Evolutionary conservation across 2,888 invertebrate species (phyloP), one percentile per base, ranked within the genome.

Genomic region (Pseudolycoriella hygida): DNA sequence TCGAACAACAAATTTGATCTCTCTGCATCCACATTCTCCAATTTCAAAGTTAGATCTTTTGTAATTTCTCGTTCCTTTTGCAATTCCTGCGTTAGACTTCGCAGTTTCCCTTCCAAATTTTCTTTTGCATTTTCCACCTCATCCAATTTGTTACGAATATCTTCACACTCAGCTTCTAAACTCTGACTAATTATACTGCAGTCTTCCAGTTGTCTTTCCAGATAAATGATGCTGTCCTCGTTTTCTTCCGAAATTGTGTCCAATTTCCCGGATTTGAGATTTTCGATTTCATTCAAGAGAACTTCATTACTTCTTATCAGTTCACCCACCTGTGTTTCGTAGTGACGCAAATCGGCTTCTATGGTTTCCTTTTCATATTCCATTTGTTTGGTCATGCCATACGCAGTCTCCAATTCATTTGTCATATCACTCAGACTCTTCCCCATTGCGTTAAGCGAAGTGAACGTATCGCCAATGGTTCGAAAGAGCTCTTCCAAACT

Each of bases 221-320:
- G 57, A 53, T 74, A 69, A 0, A 70, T 65, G 49, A 78, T 61
- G 50, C 74, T 77, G 53, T 80, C 80, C 64, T 80, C 80, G 54
- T 80, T 79, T 2, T 76, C 72, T 64, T 81, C 80, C 43, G 75
- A 74, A 44, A 81, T 80, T 1, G 80, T 78, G 59, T 80, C 75
- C 51, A 80, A 60, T 52, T 76, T 76, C 2, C 46, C 40, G 4
- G 42, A 73, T 55, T 78, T 78, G 44, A 72, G 68, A 42, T 72
- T 69, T 39, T 77, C 69, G 49, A 80, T 66, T 61, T 80, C 78
- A 42, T 71, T 70, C 52, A 80, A 69, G n/a, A 80, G 62, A 47
- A 77, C 68, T 54, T 78, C 79, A 55, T 80, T 80, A 57, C 78
- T 80, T 57, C 77, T 76, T 61, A 77, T 76, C 57, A 79, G 69